phyloP scores from a whole-genome alignment of 64 coral and sea anemone genomes.

The Hydrozoanthus tunicans region DNA sequence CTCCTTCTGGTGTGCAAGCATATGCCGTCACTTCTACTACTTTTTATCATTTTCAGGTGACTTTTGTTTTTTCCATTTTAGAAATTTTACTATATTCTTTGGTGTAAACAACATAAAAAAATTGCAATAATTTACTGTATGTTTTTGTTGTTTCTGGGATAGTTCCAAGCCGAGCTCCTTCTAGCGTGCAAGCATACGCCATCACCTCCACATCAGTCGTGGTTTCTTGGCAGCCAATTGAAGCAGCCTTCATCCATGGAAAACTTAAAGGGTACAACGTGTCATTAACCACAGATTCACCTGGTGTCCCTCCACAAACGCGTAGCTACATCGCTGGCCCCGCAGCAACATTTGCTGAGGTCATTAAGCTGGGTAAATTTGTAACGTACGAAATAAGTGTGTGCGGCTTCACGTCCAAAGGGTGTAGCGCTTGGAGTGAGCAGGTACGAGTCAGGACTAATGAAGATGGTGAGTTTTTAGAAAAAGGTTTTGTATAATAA shows the following conservation, averaged over 20 bases:
- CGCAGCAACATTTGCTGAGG: background rate
- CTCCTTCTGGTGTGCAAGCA: too few relatives aligned
- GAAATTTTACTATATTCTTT: too few relatives aligned
- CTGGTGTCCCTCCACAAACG: background rate
- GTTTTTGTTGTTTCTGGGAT: background rate
- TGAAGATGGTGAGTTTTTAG: conserved; percentile 49
- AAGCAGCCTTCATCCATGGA: background rate
- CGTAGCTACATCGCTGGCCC: background rate
- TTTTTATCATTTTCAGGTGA: too few relatives aligned
- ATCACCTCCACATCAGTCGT: conserved; percentile 18
- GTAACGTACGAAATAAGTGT: conserved; percentile 1
- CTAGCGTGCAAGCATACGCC: background rate
- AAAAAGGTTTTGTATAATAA: too few relatives aligned
- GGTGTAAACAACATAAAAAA: too few relatives aligned
- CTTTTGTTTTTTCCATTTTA: too few relatives aligned
- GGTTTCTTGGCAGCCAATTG: conserved; percentile 15
- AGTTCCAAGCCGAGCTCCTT: conserved; percentile 27
- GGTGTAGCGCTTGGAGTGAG: conserved; percentile 19
- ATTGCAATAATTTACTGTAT: background rate
- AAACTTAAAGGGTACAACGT: conserved; percentile 49
- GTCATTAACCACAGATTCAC: background rate
- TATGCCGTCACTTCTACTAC: too few relatives aligned
- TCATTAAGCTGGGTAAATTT: conserved; percentile 4
- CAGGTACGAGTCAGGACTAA: background rate
- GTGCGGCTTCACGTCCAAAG: conserved; percentile 46